phyloP scores from a whole-genome alignment of 2,797 vertebrate genomes.

The Melanotaenia nigrans region DNA sequence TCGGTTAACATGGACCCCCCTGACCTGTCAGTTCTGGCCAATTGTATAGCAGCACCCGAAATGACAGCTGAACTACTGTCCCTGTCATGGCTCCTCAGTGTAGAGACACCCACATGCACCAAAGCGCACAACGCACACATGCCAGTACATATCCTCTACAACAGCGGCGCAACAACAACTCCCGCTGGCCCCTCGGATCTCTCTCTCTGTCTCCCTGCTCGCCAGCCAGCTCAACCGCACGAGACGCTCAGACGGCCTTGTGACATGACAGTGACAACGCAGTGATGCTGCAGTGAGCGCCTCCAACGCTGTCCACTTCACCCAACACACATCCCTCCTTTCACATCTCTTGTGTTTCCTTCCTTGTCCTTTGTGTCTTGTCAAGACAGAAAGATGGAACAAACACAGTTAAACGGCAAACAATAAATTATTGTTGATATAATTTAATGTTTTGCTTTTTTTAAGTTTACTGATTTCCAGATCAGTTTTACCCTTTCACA shows the following conservation, averaged over 20 bases:
- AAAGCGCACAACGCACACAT: conserved; percentile 55
- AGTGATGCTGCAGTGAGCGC: conserved; percentile 67
- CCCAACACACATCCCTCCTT: conserved; percentile 25
- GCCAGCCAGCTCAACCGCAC: conserved; percentile 61
- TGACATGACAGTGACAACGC: conserved; percentile 82
- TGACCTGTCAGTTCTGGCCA: conserved; percentile 76
- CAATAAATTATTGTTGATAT: conserved; percentile 16
- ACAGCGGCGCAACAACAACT: conserved; percentile 57
- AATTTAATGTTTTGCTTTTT: conserved; percentile 1
- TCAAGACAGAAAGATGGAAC: conserved; percentile 4
- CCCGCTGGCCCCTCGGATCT: conserved; percentile 64
- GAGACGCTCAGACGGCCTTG: conserved; percentile 73
- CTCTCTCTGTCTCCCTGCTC: conserved; percentile 57
- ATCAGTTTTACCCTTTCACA: not conserved
- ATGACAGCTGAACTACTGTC: conserved; percentile 83
- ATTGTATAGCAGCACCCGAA: conserved; percentile 59
- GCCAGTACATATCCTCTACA: conserved; percentile 59
- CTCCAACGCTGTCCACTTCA: conserved; percentile 51
- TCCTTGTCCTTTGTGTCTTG: conserved; percentile 7
- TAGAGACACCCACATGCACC: conserved; percentile 62
- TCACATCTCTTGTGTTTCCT: conserved; percentile 31
- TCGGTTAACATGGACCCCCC: conserved; percentile 65
- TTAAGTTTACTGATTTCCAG: conserved; percentile 5
- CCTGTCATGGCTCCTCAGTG: conserved; percentile 80
- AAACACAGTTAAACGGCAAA: conserved; percentile 10